A percentile compares a stretch with the other conserved stretches of the same genome.
Evolutionary conservation across 2,888 invertebrate genomes (phyloP).

Genomic region (Conus canariensis): DNA sequence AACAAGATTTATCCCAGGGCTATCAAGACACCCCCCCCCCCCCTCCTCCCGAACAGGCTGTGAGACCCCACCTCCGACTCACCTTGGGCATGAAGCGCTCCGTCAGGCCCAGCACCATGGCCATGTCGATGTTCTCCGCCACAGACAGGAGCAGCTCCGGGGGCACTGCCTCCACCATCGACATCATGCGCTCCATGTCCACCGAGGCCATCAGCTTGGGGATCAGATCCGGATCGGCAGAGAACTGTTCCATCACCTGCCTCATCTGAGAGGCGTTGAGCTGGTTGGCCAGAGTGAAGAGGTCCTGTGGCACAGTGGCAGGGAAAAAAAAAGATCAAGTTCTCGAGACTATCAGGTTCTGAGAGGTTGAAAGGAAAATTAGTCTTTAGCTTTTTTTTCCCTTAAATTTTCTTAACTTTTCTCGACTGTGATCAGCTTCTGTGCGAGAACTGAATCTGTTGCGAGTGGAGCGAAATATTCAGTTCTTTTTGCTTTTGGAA

Average conservation of each 20-base stretch:
- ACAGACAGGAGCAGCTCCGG: slow-evolving; percentile 34
- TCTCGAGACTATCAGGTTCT: not conserved
- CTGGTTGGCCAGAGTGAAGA: slow-evolving; percentile 37
- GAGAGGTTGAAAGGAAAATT: not conserved
- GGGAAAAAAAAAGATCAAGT: not conserved
- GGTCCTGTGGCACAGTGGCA: slow-evolving; percentile 17
- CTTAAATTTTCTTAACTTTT: too few species aligned
- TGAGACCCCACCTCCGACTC: not conserved
- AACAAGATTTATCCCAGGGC: too few species aligned
- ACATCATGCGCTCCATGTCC: slow-evolving; percentile 37
- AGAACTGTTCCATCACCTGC: slow-evolving; percentile 34
- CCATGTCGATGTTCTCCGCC: slow-evolving; percentile 37
- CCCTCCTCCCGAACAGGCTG: too few species aligned
- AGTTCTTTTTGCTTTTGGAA: too few species aligned
- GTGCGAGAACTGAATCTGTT: too few species aligned
- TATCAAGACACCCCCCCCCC: too few species aligned
- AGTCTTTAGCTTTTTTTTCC: too few species aligned
- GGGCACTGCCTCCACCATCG: slow-evolving; percentile 38
- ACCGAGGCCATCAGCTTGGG: slow-evolving; percentile 28
- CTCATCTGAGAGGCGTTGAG: slow-evolving; percentile 37
- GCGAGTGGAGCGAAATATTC: too few species aligned
- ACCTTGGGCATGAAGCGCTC: slow-evolving; percentile 37
- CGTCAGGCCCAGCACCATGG: slow-evolving; percentile 31
- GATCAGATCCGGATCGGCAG: slow-evolving; percentile 27
- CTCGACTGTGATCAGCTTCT: too few species aligned